Conservation (phyloP, 2,888 invertebrate species). For the Sepiola atlantica region DNA sequence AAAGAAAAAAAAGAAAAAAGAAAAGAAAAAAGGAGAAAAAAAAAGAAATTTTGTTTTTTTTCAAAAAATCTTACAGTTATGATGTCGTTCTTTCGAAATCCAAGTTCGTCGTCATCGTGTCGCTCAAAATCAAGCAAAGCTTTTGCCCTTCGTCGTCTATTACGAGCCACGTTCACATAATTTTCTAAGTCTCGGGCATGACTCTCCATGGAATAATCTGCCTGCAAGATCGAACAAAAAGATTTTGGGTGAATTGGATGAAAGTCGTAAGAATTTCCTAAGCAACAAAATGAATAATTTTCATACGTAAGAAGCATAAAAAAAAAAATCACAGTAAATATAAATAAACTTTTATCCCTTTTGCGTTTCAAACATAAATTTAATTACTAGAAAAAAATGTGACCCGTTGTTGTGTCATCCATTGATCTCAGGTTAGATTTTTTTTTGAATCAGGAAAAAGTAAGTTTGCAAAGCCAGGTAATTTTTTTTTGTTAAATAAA, state of each 20-base stretch:
- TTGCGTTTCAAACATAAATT: no score
- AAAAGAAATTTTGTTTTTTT: no score
- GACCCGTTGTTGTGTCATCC: no score
- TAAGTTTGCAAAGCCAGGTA: no score
- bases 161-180: slow-evolving; percentile 83
- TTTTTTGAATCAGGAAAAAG: no score
- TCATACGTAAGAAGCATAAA: neutral
- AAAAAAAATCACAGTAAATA: no score
- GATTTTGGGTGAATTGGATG: neutral
- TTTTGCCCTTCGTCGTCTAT: slow-evolving; percentile 92
- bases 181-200: slow-evolving; percentile 94
- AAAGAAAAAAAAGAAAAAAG: no score
- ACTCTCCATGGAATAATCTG: slow-evolving; percentile 96
- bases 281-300: neutral
- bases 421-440: no score
- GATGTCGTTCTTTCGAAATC: slow-evolving; percentile 98
- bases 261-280: neutral
- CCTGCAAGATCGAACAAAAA: slow-evolving; percentile 78
- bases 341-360: no score
- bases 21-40: no score
- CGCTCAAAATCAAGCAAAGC: slow-evolving; percentile 97
- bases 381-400: no score
- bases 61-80: slow-evolving; percentile 83
- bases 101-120: slow-evolving; percentile 97
- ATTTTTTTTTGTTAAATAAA: no score